Evolutionary conservation across 2,113 vertebrate genomes (phyloP), one percentile per base, ranked within the genome.

Genomic region (Struthidea cinerea): DNA sequence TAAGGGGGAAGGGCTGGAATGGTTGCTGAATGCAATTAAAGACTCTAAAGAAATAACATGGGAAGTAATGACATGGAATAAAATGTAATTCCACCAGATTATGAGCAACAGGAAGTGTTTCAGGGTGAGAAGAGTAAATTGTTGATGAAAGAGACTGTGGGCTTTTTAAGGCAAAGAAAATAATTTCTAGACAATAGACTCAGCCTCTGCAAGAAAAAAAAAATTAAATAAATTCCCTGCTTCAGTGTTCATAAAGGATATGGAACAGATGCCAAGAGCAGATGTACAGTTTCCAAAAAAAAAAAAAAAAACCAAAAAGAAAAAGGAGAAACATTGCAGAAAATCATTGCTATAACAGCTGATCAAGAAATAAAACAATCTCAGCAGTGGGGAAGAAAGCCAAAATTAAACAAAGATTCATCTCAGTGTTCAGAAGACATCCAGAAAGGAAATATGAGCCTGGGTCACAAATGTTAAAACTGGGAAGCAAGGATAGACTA

Each of bases 301-400:
- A 22, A 57, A 46, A 46, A 75, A 39, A 46, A 23, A 94, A 26
- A 3, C 24, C 49, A 49, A 13, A 79, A 79, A 87, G 33, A 17
- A 57, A 55, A 92, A 71, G 81, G 42, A 77, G 42, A 95, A 87
- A 70, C 77, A 49, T 41, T 87, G 50, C 84, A 84, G 91, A 95
- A 97, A 95, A 96, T 92, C 79, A 65, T 87, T 75, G 79, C 94
- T 91, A 6, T 44, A 96, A 94, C 83, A 97, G 90, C 95, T 93
- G 90, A 97, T 93, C 42, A 46, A 92, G 78, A 87, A 96, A 93
- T 93, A 92, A 96, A 95, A 90, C 79, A 81, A 94, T 89, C 91
- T 89, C 90, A 80, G 87, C 74, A 78, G 46, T 35, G 41, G 46
- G 88, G 56, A 70, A 87, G 37, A 74, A 84, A 92, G 88, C 94